A percentile compares a stretch with the other conserved stretches of the same genome.
These are phyloP conservation scores for Philereme transversata DNA, from an alignment of 2,888 invertebrate genomes.

Conservation along the genomic window DNA sequence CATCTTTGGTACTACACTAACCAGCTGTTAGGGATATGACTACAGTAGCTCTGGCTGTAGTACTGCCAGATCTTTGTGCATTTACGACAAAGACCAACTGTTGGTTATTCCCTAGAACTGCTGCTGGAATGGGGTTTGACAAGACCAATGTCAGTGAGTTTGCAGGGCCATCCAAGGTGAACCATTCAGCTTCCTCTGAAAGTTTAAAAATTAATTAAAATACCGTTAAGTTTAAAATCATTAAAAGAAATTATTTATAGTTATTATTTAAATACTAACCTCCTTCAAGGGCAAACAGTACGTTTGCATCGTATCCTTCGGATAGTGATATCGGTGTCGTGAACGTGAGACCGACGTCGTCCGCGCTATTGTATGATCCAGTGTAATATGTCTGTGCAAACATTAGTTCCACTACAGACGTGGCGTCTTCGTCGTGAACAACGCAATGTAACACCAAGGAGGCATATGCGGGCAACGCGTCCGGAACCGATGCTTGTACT, in stretches of 20 bases:
- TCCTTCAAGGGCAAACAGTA: conserved; percentile 45
- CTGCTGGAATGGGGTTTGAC: conserved; percentile 37
- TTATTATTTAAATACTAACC: conserved; percentile 32
- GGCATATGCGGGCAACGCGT: conserved; percentile 21
- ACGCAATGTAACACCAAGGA: conserved; percentile 21
- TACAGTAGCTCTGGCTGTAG: conserved; percentile 29
- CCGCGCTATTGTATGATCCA: conserved; percentile 35
- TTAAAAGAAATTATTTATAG: not conserved
- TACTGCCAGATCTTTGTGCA: conserved; percentile 26
- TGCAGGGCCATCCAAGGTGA: conserved; percentile 26
- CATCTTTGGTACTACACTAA: not conserved
- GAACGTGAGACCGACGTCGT: conserved; percentile 28
- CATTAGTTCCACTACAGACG: conserved; percentile 37
- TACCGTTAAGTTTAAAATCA: not conserved
- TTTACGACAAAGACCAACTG: conserved; percentile 42
- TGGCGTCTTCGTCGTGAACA: conserved; percentile 1
- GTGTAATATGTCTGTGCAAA: conserved; percentile 41
- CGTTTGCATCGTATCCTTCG: conserved; percentile 41
- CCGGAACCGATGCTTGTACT: conserved; percentile 23
- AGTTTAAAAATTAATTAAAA: conserved; percentile 9
- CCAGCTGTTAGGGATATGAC: conserved; percentile 23
- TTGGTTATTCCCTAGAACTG: conserved; percentile 41
- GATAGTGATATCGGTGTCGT: conserved; percentile 33
- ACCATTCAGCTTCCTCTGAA: conserved; percentile 49
- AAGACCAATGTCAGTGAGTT: conserved; percentile 32